Conservation (phyloP, 2,113 vertebrate species). For the Eupsittula cactorum region DNA sequence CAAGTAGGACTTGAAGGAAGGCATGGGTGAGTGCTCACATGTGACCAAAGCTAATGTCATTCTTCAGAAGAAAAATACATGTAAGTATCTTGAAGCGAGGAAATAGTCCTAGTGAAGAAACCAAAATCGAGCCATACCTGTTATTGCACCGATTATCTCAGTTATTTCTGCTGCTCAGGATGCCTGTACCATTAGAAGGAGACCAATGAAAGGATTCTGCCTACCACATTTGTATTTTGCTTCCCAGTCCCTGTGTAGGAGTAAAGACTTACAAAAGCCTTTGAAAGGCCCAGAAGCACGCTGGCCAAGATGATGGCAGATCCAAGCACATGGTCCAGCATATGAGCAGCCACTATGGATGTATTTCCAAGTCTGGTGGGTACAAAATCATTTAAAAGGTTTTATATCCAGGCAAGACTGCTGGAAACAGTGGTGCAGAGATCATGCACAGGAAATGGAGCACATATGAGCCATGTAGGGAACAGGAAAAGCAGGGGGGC, state of each 20-base stretch:
- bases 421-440: not conserved
- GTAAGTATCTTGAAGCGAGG: not conserved
- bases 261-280: not conserved
- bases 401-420: not conserved
- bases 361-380: not conserved
- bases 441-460: not conserved
- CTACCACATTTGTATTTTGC: not conserved
- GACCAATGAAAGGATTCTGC: not conserved
- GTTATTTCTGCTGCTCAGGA: not conserved
- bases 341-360: not conserved
- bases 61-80: not conserved
- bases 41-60: not conserved
- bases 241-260: not conserved
- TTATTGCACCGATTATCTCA: not conserved
- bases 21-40: not conserved
- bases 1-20: not conserved
- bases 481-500: not conserved
- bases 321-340: not conserved
- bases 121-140: not conserved
- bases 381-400: not conserved
- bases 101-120: not conserved
- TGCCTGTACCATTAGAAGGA: not conserved
- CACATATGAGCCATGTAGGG: accelerated
- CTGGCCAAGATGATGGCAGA: not conserved
- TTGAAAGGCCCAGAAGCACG: not conserved